Conservation (phyloP, 2,888 invertebrate species). For the Hyles lineata region DNA sequence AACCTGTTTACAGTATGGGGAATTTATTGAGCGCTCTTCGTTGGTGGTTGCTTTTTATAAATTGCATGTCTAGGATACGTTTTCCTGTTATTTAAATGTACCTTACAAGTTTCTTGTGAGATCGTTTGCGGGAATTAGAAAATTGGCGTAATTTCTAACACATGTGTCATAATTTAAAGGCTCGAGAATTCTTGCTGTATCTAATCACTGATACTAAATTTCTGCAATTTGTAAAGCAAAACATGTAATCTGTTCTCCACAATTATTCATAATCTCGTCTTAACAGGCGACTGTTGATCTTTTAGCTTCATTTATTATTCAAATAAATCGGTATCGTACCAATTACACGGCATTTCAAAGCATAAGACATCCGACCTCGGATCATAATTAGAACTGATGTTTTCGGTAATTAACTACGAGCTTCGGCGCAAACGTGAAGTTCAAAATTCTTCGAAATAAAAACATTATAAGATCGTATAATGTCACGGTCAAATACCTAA, state of each 20-base stretch:
- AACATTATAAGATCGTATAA: neutral
- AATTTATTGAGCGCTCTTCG: constrained; percentile 19
- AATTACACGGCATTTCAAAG: neutral
- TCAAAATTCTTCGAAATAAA: neutral
- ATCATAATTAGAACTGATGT: neutral
- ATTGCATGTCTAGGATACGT: constrained; percentile 10
- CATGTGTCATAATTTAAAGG: too few relatives aligned
- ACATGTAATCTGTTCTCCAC: too few relatives aligned
- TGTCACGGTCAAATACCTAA: neutral
- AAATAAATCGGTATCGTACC: neutral
- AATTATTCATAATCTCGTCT: too few relatives aligned
- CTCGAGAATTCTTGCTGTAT: too few relatives aligned
- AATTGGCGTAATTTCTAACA: too few relatives aligned
- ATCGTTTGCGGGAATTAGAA: too few relatives aligned
- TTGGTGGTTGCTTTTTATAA: constrained; percentile 24
- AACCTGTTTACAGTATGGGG: constrained; percentile 38
- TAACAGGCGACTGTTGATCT: neutral
- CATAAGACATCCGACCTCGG: neutral
- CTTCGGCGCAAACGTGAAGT: neutral
- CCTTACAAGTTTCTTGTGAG: neutral
- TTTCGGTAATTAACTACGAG: constrained; percentile 1
- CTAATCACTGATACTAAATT: too few relatives aligned
- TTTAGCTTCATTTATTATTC: neutral
- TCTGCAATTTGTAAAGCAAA: too few relatives aligned
- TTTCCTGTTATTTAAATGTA: neutral